phyloP scores from a whole-genome alignment of 2,113 vertebrate species.

The Fregata magnificens region DNA sequence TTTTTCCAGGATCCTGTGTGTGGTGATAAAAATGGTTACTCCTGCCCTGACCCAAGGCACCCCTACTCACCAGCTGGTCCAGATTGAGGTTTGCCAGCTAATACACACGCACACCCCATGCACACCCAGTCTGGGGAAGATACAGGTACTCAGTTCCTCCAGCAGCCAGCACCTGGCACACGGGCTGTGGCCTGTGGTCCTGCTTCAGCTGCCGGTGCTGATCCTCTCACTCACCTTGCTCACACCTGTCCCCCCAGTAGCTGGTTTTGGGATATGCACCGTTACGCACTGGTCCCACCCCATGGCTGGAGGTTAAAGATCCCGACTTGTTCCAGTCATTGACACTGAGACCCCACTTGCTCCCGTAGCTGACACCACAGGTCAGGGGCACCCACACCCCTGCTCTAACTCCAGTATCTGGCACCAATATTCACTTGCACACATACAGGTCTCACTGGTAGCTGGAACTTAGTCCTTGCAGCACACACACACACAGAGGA shows the following conservation, averaged over 20 bases:
- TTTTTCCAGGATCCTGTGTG: neutral
- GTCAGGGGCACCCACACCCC: neutral
- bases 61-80: neutral
- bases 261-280: neutral
- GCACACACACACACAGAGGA: neutral
- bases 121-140: neutral
- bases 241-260: neutral
- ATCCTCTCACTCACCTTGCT: neutral
- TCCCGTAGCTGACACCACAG: neutral
- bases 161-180: neutral
- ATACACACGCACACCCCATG: fast-evolving
- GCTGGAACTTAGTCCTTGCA: neutral
- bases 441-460: neutral
- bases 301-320: neutral
- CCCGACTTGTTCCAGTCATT: neutral
- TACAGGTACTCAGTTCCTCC: neutral
- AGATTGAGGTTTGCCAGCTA: neutral
- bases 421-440: neutral
- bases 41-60: neutral
- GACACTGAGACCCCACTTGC: neutral
- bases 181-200: fast-evolving
- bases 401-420: neutral
- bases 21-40: neutral
- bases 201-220: neutral
- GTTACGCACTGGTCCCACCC: fast-evolving